Evolutionary conservation across 2,888 invertebrate species (phyloP).

Genomic region (Tethea ocularis): DNA sequence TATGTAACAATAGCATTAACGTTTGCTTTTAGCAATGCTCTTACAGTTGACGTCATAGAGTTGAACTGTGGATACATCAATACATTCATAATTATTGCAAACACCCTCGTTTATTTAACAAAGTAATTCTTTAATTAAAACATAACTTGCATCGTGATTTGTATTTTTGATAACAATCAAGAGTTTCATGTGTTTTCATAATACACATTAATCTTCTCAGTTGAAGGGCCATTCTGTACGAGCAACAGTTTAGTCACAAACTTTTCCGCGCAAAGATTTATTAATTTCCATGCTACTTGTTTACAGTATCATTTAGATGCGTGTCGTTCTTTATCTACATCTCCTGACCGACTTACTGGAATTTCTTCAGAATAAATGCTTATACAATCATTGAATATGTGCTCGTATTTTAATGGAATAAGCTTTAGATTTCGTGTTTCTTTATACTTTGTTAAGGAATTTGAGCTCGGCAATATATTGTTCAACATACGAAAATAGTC

Average conservation of each 20-base stretch:
- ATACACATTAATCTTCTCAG: slow-evolving; percentile 33
- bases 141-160: background rate
- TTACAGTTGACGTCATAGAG: slow-evolving; percentile 11
- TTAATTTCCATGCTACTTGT: slow-evolving; percentile 38
- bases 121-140: background rate
- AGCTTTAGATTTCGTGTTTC: background rate
- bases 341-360: slow-evolving; percentile 42
- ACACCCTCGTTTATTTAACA: background rate
- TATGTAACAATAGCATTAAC: slow-evolving; percentile 47
- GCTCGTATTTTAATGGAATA: background rate
- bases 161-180: slow-evolving; percentile 22
- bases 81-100: slow-evolving; percentile 1
- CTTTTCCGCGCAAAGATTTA: slow-evolving; percentile 42
- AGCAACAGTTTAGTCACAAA: slow-evolving; percentile 37
- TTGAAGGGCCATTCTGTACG: slow-evolving; percentile 30
- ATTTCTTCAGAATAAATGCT: slow-evolving; percentile 26
- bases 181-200: slow-evolving; percentile 27
- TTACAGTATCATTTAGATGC: slow-evolving; percentile 38
- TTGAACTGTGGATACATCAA: background rate
- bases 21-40: slow-evolving; percentile 33
- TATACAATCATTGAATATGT: slow-evolving; percentile 12
- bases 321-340: slow-evolving; percentile 25
- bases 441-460: background rate
- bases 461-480: slow-evolving; percentile 24
- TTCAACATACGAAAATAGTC: slow-evolving; percentile 48